These are phyloP conservation scores for Hippopotamyrus pictus DNA, from an alignment of 2,797 vertebrate species.

Conservation along the genomic window DNA sequence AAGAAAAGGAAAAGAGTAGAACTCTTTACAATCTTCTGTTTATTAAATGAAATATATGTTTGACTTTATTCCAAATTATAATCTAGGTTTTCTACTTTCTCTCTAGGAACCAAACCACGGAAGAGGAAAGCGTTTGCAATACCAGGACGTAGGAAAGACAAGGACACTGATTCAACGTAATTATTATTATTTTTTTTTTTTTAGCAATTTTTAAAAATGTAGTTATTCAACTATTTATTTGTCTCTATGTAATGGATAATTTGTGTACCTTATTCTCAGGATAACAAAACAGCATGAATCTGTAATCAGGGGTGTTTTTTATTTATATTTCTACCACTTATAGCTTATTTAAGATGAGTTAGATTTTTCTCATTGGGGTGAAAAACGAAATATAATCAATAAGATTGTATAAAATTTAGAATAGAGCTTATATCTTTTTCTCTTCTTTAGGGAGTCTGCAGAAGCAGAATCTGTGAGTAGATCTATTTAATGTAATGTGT, in stretches of 20 bases:
- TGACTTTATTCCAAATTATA: neutral
- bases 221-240: neutral
- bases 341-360: neutral
- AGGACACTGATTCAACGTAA: slow-evolving; percentile 91
- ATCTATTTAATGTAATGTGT: slow-evolving; percentile 37
- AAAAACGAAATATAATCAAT: neutral
- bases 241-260: neutral
- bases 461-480: slow-evolving; percentile 91
- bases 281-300: neutral
- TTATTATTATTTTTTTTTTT: slow-evolving; percentile 36
- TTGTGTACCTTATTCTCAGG: neutral
- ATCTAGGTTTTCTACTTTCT: slow-evolving; percentile 34
- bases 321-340: neutral
- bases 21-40: neutral
- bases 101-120: slow-evolving; percentile 79
- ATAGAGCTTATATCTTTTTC: slow-evolving; percentile 34
- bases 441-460: slow-evolving; percentile 77
- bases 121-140: slow-evolving; percentile 88
- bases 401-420: neutral
- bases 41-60: neutral
- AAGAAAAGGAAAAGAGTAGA: neutral
- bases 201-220: neutral
- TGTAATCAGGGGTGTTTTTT: neutral
- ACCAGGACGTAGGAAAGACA: slow-evolving; percentile 87
- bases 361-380: neutral